These are phyloP conservation scores for Rachycentron canadum DNA, from an alignment of 2,797 vertebrate species.

Conservation along the genomic window DNA sequence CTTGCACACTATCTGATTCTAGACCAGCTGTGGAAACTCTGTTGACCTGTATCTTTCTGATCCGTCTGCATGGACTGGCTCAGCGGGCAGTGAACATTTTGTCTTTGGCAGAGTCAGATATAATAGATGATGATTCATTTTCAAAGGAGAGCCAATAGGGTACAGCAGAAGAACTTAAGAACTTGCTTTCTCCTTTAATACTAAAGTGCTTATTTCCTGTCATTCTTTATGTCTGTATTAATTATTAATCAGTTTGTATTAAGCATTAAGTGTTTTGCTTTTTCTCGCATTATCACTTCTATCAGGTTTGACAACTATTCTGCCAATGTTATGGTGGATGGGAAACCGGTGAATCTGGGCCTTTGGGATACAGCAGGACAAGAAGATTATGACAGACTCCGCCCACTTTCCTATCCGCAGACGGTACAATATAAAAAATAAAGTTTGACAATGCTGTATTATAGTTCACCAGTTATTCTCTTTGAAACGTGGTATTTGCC, in stretches of 20 bases:
- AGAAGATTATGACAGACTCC: constrained; percentile 98
- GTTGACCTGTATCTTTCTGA: constrained; percentile 20
- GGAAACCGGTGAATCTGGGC: constrained; percentile 97
- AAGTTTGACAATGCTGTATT: constrained; percentile 12
- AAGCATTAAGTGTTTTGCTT: background rate
- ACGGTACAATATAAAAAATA: constrained; percentile 86
- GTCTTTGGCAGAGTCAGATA: background rate
- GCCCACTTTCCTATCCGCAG: constrained; percentile 97
- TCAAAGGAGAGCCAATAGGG: background rate
- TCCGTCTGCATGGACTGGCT: background rate
- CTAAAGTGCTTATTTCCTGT: background rate
- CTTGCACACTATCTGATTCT: constrained; percentile 6
- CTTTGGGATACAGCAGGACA: constrained; percentile 99
- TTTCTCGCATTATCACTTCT: background rate
- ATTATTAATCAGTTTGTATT: background rate
- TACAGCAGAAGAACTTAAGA: background rate
- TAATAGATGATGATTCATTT: background rate
- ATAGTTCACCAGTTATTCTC: constrained; percentile 6
- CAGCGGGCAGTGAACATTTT: constrained; percentile 4
- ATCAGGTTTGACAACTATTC: constrained; percentile 98
- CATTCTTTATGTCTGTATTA: background rate
- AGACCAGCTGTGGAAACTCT: background rate
- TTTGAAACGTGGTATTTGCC: background rate
- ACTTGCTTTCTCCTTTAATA: background rate
- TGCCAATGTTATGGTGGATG: constrained; percentile 99